Conservation (phyloP, 1,140 invertebrate genomes). For the Pseudomyrmex sp. region DNA sequence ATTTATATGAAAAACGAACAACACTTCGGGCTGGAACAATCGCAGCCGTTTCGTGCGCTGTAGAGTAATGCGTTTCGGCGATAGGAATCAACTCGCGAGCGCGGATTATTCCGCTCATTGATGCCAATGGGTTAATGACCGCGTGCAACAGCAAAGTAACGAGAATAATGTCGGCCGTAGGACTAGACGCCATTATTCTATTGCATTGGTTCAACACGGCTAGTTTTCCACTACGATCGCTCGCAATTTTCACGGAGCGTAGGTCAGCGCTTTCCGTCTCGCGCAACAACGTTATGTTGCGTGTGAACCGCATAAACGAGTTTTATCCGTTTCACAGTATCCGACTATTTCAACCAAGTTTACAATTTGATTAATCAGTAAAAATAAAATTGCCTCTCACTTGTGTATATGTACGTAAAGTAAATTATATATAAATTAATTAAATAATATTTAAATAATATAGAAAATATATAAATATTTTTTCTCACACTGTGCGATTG, state of each 20-base stretch:
- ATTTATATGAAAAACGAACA: constrained; percentile 4
- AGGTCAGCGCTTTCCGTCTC: background rate
- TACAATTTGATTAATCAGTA: too few relatives aligned
- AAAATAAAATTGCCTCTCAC: too few relatives aligned
- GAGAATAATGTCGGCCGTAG: constrained; percentile 24
- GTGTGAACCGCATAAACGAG: too few relatives aligned
- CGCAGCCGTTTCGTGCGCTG: background rate
- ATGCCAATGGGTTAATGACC: constrained; percentile 46
- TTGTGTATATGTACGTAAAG: too few relatives aligned
- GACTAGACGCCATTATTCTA: constrained; percentile 40
- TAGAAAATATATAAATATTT: too few relatives aligned
- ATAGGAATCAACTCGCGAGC: constrained; percentile 13
- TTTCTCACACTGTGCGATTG: too few relatives aligned
- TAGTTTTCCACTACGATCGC: constrained; percentile 10
- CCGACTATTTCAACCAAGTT: background rate
- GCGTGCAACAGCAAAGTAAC: constrained; percentile 39
- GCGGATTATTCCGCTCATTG: constrained; percentile 51
- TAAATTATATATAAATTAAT: too few relatives aligned
- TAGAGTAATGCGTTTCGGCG: constrained; percentile 18
- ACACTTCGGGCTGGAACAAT: background rate
- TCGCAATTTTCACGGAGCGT: constrained; percentile 12
- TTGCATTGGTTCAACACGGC: background rate
- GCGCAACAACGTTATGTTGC: background rate
- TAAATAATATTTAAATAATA: too few relatives aligned
- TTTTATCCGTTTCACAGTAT: background rate